These are phyloP conservation scores for Cervus canadensis DNA, from an alignment of 2,113 vertebrate genomes.

Conservation along the genomic window DNA sequence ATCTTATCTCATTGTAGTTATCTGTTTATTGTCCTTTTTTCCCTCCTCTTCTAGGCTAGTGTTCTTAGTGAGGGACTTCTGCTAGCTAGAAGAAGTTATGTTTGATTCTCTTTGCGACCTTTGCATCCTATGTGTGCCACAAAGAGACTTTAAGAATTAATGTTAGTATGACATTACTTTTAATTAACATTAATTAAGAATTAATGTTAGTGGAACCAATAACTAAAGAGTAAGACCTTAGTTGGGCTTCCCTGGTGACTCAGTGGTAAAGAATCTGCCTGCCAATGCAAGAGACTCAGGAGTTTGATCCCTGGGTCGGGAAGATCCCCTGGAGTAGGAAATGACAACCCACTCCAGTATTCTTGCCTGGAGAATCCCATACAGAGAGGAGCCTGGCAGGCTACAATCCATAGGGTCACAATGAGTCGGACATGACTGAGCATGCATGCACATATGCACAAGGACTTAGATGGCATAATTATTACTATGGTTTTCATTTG, in stretches of 20 bases:
- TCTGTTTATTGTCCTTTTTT: not conserved
- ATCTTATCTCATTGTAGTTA: not conserved
- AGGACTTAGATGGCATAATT: not conserved
- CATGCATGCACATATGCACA: fast-evolving
- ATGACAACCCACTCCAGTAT: not conserved
- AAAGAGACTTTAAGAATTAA: not conserved
- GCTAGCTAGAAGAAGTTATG: not conserved
- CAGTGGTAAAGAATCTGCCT: not conserved
- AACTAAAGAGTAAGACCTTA: not conserved
- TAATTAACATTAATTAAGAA: not conserved
- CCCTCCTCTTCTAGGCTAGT: not conserved
- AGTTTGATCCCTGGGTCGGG: not conserved
- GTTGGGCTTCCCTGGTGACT: not conserved
- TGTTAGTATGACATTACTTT: too few species aligned
- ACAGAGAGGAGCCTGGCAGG: not conserved
- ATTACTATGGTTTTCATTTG: not conserved
- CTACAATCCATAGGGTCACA: not conserved
- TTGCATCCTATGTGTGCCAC: not conserved
- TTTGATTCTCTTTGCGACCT: not conserved
- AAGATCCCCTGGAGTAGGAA: not conserved
- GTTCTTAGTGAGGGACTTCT: not conserved
- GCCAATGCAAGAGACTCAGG: not conserved
- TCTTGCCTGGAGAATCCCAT: not conserved
- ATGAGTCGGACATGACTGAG: not conserved
- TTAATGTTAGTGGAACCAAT: not conserved